Evolutionary conservation across 2,888 invertebrate genomes (phyloP).

Genomic region (Chaetoderma sp.): DNA sequence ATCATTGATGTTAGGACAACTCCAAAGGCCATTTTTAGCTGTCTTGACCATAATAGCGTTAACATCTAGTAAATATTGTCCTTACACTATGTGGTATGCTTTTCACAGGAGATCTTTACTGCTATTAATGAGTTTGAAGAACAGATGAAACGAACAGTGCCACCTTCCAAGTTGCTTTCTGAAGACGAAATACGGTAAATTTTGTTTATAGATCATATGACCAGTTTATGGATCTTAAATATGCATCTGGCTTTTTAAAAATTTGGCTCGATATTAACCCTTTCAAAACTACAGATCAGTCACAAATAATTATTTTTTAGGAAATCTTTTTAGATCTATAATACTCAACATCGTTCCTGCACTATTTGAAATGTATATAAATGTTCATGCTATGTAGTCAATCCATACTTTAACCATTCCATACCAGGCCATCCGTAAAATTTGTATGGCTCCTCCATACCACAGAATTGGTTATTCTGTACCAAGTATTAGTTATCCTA

Average conservation of each 20-base stretch:
- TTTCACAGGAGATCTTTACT: constrained; percentile 52
- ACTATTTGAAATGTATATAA: no score
- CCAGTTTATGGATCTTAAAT: not conserved
- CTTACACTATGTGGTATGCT: no score
- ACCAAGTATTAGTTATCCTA: constrained; percentile 13
- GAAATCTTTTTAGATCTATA: no score
- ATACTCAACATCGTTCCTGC: no score
- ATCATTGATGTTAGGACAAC: no score
- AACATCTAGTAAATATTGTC: no score
- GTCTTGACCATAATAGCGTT: no score
- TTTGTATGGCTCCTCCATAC: constrained; percentile 47
- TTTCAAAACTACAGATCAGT: not conserved
- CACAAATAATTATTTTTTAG: not conserved
- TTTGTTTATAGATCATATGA: not conserved
- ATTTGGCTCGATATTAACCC: not conserved
- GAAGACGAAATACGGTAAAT: constrained; percentile 12
- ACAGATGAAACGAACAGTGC: constrained; percentile 59
- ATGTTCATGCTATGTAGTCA: no score
- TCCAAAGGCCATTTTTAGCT: no score
- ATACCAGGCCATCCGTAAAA: constrained; percentile 5
- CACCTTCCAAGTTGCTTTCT: constrained; percentile 45
- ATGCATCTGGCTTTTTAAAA: no score
- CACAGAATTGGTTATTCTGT: no score
- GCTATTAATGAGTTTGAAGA: constrained; percentile 65
- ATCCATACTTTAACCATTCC: not conserved